Evolutionary conservation across 2,113 vertebrate genomes (phyloP), one percentile per base, ranked within the genome.

Genomic region (Aphelocoma coerulescens): DNA sequence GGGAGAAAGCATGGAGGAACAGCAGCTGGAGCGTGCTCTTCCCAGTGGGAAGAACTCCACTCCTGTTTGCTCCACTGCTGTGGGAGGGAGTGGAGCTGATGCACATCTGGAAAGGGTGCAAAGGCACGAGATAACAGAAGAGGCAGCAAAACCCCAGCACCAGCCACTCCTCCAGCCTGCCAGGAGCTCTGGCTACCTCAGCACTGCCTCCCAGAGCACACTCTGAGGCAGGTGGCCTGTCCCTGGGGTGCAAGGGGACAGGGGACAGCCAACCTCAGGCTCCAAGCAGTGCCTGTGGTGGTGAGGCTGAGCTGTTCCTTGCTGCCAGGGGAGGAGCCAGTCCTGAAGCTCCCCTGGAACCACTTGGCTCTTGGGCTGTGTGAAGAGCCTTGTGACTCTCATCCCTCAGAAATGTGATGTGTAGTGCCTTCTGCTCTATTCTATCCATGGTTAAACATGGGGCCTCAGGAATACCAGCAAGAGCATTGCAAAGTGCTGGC

Each of bases 21-120:
- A 89, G 83, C 96, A 97, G 94, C 94, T 96, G 96, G 77, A 82
- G 62, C n/a, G 4, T 39, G 55, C 76, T 83, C 94, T 73, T 86
- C 67, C 79, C 88, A 81, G 68, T 16, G 51, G 79, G 80, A 43
- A 77, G 57, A 51, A 10, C 48, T 77, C 43, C 63, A 55, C 30
- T 83, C 30, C 55, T 49, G 41, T 76, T 83, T 89, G 63, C 71
- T 62, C 24, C 72, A 24, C 67, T 91, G 63, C 85, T 87, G 59
- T 9, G 54, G 77, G 52, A 88, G n/a, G 63, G n/a, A 92, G 49
- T 7, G 35, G 73, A 94, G 79, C 61, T 75, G 88, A 92, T 3
- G 23, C 19, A n/a, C 3, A 21, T 30, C 84, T 85, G 85, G 68
- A 87, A 87, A 84, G 73, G 72, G 35, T 44, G 67, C 27, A 87